Evolutionary conservation across 2,113 vertebrate species (phyloP).

Genomic region (Barbus barbus): DNA sequence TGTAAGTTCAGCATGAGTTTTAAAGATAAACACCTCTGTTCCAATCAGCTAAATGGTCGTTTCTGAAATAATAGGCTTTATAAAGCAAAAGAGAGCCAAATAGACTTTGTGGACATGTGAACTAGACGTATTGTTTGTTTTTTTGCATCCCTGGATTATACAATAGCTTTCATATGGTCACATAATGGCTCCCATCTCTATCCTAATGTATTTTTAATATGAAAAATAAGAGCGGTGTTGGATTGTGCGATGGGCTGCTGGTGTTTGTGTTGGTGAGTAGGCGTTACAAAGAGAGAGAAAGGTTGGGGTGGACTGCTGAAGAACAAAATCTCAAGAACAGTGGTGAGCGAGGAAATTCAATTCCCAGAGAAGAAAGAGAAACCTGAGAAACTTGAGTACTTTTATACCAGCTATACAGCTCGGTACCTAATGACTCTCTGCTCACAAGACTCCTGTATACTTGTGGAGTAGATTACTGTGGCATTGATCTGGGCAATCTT

Average conservation of each 20-base stretch:
- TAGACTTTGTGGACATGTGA: neutral
- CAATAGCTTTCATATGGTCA: neutral
- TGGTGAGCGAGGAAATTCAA: neutral
- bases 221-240: neutral
- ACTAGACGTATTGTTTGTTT: neutral
- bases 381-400: neutral
- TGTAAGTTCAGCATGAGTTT: neutral
- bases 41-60: neutral
- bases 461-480: neutral
- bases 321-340: neutral
- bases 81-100: too few relatives aligned
- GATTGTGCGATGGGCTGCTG: neutral
- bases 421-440: neutral
- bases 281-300: neutral
- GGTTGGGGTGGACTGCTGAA: neutral
- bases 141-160: neutral
- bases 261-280: neutral
- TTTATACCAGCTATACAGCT: neutral
- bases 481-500: neutral
- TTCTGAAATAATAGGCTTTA: neutral
- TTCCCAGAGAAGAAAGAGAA: conserved; percentile 2
- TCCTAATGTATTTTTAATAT: conserved; percentile 25
- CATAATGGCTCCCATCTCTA: neutral
- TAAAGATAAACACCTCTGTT: neutral
- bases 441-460: neutral